A percentile compares a stretch with the other conserved stretches of the same genome.
phyloP scores from a whole-genome alignment of 2,888 invertebrate species.

The Eupithecia pulchellata region DNA sequence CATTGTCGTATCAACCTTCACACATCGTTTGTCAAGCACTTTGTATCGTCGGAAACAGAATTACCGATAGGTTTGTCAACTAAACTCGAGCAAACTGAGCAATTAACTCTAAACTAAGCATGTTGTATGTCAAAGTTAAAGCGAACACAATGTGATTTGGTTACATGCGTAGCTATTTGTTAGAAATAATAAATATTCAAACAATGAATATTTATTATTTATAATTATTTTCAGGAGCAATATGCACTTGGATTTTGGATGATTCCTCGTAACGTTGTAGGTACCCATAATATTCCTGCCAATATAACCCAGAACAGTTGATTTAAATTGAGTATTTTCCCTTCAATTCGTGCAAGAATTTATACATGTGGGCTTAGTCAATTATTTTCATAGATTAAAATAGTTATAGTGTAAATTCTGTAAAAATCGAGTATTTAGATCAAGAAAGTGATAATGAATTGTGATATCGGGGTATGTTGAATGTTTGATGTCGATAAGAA shows the following conservation, averaged over 20 bases:
- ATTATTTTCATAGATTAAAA: neutral
- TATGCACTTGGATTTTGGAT: too few species aligned
- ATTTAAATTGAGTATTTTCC: neutral
- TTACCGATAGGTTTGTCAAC: constrained; percentile 40
- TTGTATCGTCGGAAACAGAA: constrained; percentile 33
- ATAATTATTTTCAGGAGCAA: too few species aligned
- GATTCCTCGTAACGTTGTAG: neutral
- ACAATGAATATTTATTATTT: too few species aligned
- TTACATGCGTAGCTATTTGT: constrained; percentile 1
- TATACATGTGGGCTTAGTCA: neutral
- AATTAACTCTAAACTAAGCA: constrained; percentile 36
- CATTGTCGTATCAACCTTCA: neutral
- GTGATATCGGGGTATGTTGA: too few species aligned
- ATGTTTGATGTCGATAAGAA: neutral
- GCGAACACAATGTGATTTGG: constrained; percentile 12
- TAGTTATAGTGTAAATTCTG: neutral
- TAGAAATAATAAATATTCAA: neutral
- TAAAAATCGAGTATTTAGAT: neutral
- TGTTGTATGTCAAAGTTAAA: constrained; percentile 43
- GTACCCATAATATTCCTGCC: neutral
- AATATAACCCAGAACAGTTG: neutral
- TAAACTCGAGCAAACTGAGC: constrained; percentile 32
- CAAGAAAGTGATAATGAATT: neutral
- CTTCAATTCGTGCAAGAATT: neutral
- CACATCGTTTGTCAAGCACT: constrained; percentile 14